Conservation (phyloP, 2,888 invertebrate species). For the Boloria euphrosyne region DNA sequence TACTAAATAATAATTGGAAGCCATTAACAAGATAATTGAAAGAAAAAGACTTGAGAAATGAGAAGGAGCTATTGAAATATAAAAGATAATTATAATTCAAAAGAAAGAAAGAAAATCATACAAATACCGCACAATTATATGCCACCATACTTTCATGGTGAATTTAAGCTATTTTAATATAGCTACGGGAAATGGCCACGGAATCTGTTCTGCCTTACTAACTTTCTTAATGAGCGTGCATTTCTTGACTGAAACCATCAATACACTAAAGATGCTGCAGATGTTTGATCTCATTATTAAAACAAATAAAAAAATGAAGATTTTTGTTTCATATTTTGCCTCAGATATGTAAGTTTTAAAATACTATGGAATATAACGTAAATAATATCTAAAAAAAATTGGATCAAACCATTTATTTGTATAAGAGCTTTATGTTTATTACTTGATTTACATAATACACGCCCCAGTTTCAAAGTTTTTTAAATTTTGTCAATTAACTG, state of each 20-base stretch:
- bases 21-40: too few relatives aligned
- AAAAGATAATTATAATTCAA: too few relatives aligned
- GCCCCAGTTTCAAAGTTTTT: conserved; percentile 22
- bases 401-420: background rate
- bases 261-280: conserved; percentile 1
- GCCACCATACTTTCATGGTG: background rate
- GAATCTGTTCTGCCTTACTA: conserved; percentile 10
- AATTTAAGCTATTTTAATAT: conserved; percentile 9
- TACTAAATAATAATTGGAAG: too few relatives aligned
- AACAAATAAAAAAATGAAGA: background rate
- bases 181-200: background rate
- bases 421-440: conserved; percentile 6
- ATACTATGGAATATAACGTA: too few relatives aligned
- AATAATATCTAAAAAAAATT: too few relatives aligned
- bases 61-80: too few relatives aligned
- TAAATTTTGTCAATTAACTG: conserved; percentile 65
- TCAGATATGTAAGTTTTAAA: too few relatives aligned
- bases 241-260: conserved; percentile 22
- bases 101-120: too few relatives aligned
- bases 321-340: background rate
- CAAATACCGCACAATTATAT: background rate
- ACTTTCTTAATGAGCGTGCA: conserved; percentile 16
- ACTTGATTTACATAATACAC: conserved; percentile 11
- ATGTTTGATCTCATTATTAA: background rate
- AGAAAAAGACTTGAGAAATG: too few relatives aligned